Base-by-base conservation (phyloP, 2,888 invertebrate species). In the Erebia epiphron region DNA sequence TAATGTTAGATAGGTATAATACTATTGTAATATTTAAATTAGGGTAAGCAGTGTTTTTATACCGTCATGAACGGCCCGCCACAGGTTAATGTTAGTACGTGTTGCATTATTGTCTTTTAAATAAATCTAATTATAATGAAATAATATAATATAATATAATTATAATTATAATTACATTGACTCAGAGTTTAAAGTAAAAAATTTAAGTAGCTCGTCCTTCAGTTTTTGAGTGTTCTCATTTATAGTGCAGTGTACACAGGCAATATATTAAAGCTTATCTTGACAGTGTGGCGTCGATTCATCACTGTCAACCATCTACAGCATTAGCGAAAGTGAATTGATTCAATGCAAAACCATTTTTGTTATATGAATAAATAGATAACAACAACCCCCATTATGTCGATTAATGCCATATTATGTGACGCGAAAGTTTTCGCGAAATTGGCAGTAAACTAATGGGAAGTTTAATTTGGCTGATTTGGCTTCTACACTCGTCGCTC, bases 211-310 rank as follows among this genome's bases (percentile, higher is more conserved):
- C 43, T 26, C 75, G 83, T 81, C 85, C 80, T 83, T 84, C 75
- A 79, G 77, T 75, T 65, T 70, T 82, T 79, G 79, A 80, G 78
- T 79, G 75, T 79, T 87, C 85, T 87, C 84, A 89, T 87, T 85
- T 79, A 80, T 77, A 78, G 78, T 82, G 82, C 80, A 81, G 80
- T 81, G 80, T 82, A 82, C 77, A 83, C 82, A 83, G 76, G 83
- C 85, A 83, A 92, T 92, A 91, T 87, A 90, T 92, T 90, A 90
- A 41, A 76, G 84, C 83, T 91, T 92, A 92, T 92, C 92, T 89
- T 82, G 90, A 90, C 91, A 86, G 79, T 82, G 88, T 85, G 79
- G 78, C 76, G 80, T 79, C 86, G 82, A 90, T 92, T 85, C 85
- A 89, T 92, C 92, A 91, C 86, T 89, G 91, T 90, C 91, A 80